These are phyloP conservation scores for Volucella bombylans DNA, from an alignment of 2,888 invertebrate genomes.

Conservation along the genomic window DNA sequence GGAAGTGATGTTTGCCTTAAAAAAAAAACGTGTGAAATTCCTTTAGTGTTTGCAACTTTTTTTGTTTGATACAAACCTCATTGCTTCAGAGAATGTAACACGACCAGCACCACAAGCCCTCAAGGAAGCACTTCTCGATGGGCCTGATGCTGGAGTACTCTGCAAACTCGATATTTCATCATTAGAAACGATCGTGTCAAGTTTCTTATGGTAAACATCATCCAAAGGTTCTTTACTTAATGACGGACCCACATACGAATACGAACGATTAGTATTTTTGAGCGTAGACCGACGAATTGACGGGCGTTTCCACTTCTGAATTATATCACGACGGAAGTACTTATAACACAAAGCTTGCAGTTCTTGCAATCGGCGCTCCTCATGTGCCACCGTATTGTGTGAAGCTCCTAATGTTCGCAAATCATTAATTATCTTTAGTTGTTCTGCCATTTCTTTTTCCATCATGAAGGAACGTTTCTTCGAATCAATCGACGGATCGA, in stretches of 20 bases:
- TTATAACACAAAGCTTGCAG: slow-evolving; percentile 96
- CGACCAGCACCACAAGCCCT: slow-evolving; percentile 83
- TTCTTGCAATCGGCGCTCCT: slow-evolving; percentile 95
- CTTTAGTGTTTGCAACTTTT: background rate
- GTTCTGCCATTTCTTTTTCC: slow-evolving; percentile 98
- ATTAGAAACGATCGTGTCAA: slow-evolving; percentile 82
- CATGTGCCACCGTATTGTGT: slow-evolving; percentile 94
- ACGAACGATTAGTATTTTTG: slow-evolving; percentile 87
- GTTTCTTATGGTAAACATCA: slow-evolving; percentile 80
- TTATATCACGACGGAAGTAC: slow-evolving; percentile 96
- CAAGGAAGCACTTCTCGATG: slow-evolving; percentile 88
- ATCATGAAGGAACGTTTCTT: slow-evolving; percentile 94
- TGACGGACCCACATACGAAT: slow-evolving; percentile 89
- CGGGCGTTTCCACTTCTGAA: slow-evolving; percentile 85
- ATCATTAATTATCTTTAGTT: slow-evolving; percentile 97
- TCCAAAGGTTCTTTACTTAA: slow-evolving; percentile 86
- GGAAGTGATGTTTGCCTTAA: slow-evolving; percentile 90
- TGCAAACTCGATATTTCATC: slow-evolving; percentile 81
- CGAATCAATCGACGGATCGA: slow-evolving; percentile 90
- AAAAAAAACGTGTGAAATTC: background rate
- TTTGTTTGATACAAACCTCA: slow-evolving; percentile 75
- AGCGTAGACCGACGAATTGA: slow-evolving; percentile 82
- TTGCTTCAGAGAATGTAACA: slow-evolving; percentile 82
- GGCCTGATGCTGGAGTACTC: slow-evolving; percentile 88
- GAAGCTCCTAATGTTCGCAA: slow-evolving; percentile 93